Conservation (phyloP, 2,113 vertebrate species). For the Myocastor coypus region DNA sequence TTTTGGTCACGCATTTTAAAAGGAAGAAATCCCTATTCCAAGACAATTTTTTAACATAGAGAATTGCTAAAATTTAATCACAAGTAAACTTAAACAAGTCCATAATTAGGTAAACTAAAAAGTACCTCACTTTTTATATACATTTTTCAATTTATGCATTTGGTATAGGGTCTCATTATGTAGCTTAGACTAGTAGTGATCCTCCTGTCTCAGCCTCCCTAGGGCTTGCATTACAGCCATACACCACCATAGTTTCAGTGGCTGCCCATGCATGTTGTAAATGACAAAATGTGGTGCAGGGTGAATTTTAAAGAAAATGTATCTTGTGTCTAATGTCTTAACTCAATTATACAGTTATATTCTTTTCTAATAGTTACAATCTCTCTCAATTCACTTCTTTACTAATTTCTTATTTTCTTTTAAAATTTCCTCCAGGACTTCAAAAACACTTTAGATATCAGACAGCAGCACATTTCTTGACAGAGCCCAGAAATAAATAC, state of each 20-base stretch:
- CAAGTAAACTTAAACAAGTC: slow-evolving; percentile 11
- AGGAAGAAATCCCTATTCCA: not conserved
- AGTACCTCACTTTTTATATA: no score
- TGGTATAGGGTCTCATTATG: no score
- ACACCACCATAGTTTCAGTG: no score
- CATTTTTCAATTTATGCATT: no score
- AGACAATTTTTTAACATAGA: slow-evolving; percentile 24
- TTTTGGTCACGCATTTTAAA: not conserved
- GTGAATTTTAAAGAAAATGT: not conserved
- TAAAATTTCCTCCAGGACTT: slow-evolving; percentile 8
- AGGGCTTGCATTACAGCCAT: no score
- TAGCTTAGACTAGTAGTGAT: no score
- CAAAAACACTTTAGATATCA: not conserved
- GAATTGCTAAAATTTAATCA: slow-evolving; percentile 28
- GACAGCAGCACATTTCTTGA: not conserved
- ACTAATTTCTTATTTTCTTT: not conserved
- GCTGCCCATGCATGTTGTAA: no score
- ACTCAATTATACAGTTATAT: not conserved
- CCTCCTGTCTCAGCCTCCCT: no score
- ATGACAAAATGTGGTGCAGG: no score
- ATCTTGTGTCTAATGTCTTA: not conserved
- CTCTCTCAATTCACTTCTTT: not conserved
- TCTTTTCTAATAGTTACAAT: slow-evolving; percentile 17
- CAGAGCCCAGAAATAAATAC: slow-evolving; percentile 4
- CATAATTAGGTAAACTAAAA: slow-evolving; percentile 7